Evolutionary conservation across 2,113 vertebrate species (phyloP).

Genomic region (Lepidothrix coronata): DNA sequence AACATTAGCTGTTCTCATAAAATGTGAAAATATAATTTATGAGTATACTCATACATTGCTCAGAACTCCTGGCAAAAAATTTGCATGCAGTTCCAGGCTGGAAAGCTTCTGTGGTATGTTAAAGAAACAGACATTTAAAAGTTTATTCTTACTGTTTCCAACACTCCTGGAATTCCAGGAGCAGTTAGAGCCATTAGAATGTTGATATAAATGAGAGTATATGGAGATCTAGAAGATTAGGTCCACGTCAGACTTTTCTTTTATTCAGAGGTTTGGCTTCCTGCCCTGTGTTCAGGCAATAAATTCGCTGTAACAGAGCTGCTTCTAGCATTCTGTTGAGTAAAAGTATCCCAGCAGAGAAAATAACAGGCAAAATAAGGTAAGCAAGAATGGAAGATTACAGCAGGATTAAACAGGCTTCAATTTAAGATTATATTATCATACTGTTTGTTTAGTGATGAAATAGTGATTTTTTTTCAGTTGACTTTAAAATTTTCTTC

Average conservation of each 20-base stretch:
- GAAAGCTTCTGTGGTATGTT: not conserved
- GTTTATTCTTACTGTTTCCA: not conserved
- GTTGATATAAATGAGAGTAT: not conserved
- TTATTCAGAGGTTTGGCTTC: slow-evolving; percentile 13
- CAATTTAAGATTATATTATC: not conserved
- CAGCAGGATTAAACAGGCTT: not conserved
- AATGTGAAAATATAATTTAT: not conserved
- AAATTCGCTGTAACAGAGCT: slow-evolving; percentile 37
- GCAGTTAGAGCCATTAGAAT: not conserved
- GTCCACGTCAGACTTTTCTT: not conserved
- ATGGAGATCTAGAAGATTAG: not conserved
- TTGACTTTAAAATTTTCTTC: not conserved
- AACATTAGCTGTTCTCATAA: not conserved
- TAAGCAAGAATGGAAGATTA: not conserved
- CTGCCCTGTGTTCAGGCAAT: slow-evolving; percentile 29
- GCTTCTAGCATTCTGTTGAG: not conserved
- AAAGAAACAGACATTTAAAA: not conserved
- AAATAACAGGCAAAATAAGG: not conserved
- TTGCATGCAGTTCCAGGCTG: not conserved
- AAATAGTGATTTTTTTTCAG: not conserved
- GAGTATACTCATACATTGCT: not conserved
- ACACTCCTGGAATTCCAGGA: not conserved
- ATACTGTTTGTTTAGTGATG: not conserved
- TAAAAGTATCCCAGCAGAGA: not conserved
- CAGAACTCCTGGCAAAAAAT: not conserved